Evolutionary conservation across 2,888 invertebrate species (phyloP), one percentile per base, ranked within the genome.

Genomic region (Mongoloraphidia duomilia): DNA sequence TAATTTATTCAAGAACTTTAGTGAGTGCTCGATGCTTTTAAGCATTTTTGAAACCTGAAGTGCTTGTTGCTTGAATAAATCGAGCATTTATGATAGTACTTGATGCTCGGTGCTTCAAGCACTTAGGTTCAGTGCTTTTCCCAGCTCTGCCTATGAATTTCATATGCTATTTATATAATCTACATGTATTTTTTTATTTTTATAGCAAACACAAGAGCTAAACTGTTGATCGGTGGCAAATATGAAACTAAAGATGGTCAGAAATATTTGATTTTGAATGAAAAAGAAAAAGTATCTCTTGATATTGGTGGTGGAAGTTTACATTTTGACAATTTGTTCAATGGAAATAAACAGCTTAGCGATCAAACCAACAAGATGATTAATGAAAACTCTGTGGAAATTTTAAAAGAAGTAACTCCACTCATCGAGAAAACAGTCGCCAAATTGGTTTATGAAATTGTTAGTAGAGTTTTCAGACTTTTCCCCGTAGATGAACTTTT

Each of bases 161-260:
- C 5, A 36, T 6, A 34, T 39, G 44, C 47, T 55, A 45, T 53
- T 53, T 26, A 26, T 26, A 26, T 26, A 26, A 26, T 6, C 26
- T 26, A 26, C 26, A 6, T 26, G 3, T 3, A 5, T 3, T 3
- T 6, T 26, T 26, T 26, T 26, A 26, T 53, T 47, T 26, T 57
- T 58, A 9, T 54, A 72, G 72, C 69, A 3, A 63, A 70, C 50
- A 64, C 66, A 2, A 60, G 66, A 46, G 63, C 63, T 0, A 61
- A 61, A 42, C 61, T 67, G 2, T 63, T 57, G 9, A 33, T 50
- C 34, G 34, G 10, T 10, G 58, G 58, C 2, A 50, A 55, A 34
- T 52, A 50, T 17, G 52, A 47, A n/a, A 51, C 34, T 10, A 50
- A 52, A 17, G 43, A 53, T 37, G 54, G 53, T 4, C 54, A 57